Percentiles rank a stretch among this genome's conserved stretches.
Evolutionary conservation across 2,113 vertebrate species (phyloP).

Genomic region (Tachysurus vachellii): DNA sequence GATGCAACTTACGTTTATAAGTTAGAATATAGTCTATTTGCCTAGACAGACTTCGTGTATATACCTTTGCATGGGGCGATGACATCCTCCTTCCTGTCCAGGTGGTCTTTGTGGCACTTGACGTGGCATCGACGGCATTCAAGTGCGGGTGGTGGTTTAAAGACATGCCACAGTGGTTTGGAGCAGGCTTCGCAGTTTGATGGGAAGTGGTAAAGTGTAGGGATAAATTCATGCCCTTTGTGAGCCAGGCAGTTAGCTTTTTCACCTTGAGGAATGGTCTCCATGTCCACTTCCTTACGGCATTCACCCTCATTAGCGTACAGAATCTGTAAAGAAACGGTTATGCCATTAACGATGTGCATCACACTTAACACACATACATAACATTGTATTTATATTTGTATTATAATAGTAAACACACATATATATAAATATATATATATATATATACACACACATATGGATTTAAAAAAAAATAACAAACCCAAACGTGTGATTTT

Average conservation of each 20-base stretch:
- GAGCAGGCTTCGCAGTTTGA: constrained; percentile 97
- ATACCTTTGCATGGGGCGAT: constrained; percentile 98
- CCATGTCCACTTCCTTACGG: constrained; percentile 91
- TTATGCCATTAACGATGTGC: neutral
- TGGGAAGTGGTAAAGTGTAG: constrained; percentile 97
- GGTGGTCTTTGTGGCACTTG: constrained; percentile 98
- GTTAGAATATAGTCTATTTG: neutral
- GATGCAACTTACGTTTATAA: neutral
- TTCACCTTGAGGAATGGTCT: constrained; percentile 86
- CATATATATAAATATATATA: too few species aligned
- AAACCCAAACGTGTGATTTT: neutral
- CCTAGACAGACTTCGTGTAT: neutral
- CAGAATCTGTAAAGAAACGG: constrained; percentile 78
- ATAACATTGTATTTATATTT: too few species aligned
- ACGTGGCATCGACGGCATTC: constrained; percentile 97
- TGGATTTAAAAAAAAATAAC: too few species aligned
- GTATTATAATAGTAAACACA: too few species aligned
- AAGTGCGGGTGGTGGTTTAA: constrained; percentile 93
- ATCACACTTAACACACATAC: too few species aligned
- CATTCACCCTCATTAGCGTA: constrained; percentile 99
- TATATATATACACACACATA: too few species aligned
- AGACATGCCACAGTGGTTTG: constrained; percentile 98
- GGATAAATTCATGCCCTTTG: constrained; percentile 99
- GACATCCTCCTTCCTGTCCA: constrained; percentile 97
- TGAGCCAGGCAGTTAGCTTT: constrained; percentile 94